Conservation (phyloP, 2,888 invertebrate species). For the Uloborus plumipes region DNA sequence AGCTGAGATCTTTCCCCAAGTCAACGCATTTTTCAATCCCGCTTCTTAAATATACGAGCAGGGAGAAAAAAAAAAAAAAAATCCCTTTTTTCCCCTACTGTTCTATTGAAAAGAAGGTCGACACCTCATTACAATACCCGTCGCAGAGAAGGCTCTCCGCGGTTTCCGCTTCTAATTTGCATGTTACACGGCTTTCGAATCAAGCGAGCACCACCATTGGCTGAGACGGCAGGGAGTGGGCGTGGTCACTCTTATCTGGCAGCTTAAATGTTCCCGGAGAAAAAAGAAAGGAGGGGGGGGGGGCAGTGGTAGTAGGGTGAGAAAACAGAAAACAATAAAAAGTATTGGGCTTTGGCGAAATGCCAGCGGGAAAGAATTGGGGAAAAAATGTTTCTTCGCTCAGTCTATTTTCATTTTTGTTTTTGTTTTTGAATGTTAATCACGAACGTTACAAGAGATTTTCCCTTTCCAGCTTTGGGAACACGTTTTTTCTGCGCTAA, state of each 20-base stretch:
- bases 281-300: too few relatives aligned
- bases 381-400: slow-evolving; percentile 23
- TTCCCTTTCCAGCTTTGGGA: slow-evolving; percentile 36
- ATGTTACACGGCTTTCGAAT: slow-evolving; percentile 60
- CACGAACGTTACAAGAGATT: slow-evolving; percentile 58
- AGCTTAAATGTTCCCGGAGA: slow-evolving; percentile 54
- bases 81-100: slow-evolving; percentile 8
- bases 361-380: slow-evolving; percentile 48
- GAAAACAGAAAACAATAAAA: slow-evolving; percentile 15
- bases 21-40: slow-evolving; percentile 52
- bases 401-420: slow-evolving; percentile 29
- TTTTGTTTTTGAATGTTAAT: slow-evolving; percentile 55
- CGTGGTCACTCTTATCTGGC: slow-evolving; percentile 31
- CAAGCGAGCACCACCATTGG: slow-evolving; percentile 54
- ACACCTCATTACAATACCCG: slow-evolving; percentile 59
- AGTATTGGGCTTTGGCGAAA: slow-evolving; percentile 45
- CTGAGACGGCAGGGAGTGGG: slow-evolving; percentile 53
- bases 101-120: slow-evolving; percentile 34
- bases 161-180: slow-evolving; percentile 60
- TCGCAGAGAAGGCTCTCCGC: slow-evolving; percentile 26
- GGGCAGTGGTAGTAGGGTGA: slow-evolving; percentile 9
- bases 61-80: slow-evolving; percentile 20
- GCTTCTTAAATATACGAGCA: slow-evolving; percentile 38
- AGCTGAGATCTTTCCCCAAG: slow-evolving; percentile 29
- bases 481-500: slow-evolving; percentile 28